A percentile compares a stretch with the other conserved stretches of the same genome.
Conservation (phyloP, 2,113 vertebrate species). For the Hemiscyllium ocellatum region DNA sequence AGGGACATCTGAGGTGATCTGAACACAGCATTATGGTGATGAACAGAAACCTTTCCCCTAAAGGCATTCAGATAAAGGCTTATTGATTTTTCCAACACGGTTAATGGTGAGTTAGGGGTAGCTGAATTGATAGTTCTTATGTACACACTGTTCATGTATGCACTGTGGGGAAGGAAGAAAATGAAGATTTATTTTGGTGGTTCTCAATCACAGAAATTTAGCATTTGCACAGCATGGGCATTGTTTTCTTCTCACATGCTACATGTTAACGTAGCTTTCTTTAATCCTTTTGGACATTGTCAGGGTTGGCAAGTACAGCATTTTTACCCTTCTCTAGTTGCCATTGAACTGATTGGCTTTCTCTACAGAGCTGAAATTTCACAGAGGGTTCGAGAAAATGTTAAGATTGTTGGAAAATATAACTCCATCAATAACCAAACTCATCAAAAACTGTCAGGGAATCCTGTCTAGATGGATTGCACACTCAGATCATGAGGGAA, state of each 20-base stretch:
- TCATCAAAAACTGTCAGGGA: background rate
- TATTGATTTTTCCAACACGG: constrained; percentile 20
- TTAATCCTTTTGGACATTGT: no score
- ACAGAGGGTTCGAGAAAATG: background rate
- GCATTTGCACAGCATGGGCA: background rate
- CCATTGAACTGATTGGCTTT: no score
- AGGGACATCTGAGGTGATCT: background rate
- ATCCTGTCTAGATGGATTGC: background rate
- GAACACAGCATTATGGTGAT: background rate
- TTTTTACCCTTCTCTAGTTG: no score
- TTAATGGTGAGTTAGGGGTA: background rate
- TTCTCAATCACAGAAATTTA: background rate
- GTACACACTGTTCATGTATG: background rate
- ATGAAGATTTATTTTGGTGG: background rate
- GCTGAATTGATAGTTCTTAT: constrained; percentile 1
- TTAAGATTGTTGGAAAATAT: background rate
- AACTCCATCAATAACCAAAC: background rate
- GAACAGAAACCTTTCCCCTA: constrained; percentile 8
- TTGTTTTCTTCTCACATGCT: background rate
- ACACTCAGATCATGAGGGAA: background rate
- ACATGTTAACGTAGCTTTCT: background rate
- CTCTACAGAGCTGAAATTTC: background rate
- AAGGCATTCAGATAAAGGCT: constrained; percentile 16
- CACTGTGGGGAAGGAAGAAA: background rate
- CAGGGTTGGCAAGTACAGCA: no score